A percentile compares a stretch with the other conserved stretches of the same genome.
Evolutionary conservation across 2,797 vertebrate genomes (phyloP).

Genomic region (Bovichtus variegatus): DNA sequence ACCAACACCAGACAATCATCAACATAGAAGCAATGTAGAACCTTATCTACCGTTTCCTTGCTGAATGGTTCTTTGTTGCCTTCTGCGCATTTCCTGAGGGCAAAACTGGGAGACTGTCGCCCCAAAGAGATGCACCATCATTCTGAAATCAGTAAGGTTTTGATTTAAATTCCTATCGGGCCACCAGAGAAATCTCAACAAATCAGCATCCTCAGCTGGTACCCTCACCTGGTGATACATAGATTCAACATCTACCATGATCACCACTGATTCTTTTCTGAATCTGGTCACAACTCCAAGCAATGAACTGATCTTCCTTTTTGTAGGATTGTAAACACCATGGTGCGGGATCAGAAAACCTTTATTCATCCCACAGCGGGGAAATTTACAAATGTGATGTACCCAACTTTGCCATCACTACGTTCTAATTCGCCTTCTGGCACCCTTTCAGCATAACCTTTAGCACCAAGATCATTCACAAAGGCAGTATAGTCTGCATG

Average conservation of each 20-base stretch:
- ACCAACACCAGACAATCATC: not conserved
- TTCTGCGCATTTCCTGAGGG: not conserved
- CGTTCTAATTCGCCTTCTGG: too few species aligned
- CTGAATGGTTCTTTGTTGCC: not conserved
- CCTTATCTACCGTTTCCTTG: not conserved
- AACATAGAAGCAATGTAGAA: constrained; percentile 10
- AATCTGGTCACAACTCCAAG: constrained; percentile 28
- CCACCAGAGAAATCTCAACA: constrained; percentile 16
- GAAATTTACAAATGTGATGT: too few species aligned
- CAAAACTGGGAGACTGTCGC: constrained; percentile 2
- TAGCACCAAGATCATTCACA: too few species aligned
- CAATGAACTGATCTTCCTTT: constrained; percentile 21
- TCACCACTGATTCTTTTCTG: constrained; percentile 1
- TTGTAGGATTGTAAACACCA: too few species aligned
- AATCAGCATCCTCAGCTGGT: not conserved
- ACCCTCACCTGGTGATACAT: not conserved
- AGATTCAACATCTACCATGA: constrained; percentile 25
- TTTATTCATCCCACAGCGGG: too few species aligned
- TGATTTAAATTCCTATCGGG: not conserved
- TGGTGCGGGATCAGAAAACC: too few species aligned
- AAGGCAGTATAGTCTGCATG: too few species aligned
- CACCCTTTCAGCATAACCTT: too few species aligned
- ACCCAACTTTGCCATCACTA: too few species aligned
- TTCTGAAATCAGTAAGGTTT: not conserved
- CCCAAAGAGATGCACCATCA: constrained; percentile 15